Evolutionary conservation across 2,113 vertebrate species (phyloP).

Genomic region (Xenopus borealis): DNA sequence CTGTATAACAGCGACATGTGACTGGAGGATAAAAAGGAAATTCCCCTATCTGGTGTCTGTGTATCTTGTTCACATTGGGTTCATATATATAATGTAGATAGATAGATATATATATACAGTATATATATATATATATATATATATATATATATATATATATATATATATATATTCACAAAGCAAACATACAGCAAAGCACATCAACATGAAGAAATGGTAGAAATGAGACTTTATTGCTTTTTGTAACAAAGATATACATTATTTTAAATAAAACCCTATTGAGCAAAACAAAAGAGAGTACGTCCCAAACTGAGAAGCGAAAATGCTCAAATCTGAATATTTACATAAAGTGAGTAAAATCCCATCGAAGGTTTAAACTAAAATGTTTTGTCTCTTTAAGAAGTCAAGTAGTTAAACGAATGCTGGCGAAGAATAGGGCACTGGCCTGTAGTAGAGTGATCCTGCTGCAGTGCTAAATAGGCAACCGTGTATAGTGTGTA

Average conservation of each 20-base stretch:
- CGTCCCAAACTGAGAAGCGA: constrained; percentile 39
- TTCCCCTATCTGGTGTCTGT: too few relatives aligned
- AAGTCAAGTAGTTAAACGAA: constrained; percentile 3
- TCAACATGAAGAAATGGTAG: constrained; percentile 50
- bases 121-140: too few relatives aligned
- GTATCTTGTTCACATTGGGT: too few relatives aligned
- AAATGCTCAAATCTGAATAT: constrained; percentile 19
- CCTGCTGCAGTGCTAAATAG: neutral
- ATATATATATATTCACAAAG: too few relatives aligned
- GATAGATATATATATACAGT: too few relatives aligned
- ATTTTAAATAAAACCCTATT: constrained; percentile 37
- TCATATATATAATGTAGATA: too few relatives aligned
- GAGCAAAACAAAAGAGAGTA: constrained; percentile 41
- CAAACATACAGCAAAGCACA: too few relatives aligned
- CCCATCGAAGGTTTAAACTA: neutral
- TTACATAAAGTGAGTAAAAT: constrained; percentile 25
- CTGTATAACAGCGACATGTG: too few relatives aligned
- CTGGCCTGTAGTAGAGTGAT: neutral
- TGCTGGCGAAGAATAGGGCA: constrained; percentile 1
- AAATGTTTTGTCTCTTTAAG: constrained; percentile 2
- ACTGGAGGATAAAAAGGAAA: too few relatives aligned
- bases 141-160: too few relatives aligned
- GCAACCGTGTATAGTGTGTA: neutral
- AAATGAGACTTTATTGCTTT: constrained; percentile 68
- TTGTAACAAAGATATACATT: constrained; percentile 56